These are phyloP conservation scores for Artemia sinica DNA, from an alignment of 2,888 invertebrate species.

Conservation along the genomic window DNA sequence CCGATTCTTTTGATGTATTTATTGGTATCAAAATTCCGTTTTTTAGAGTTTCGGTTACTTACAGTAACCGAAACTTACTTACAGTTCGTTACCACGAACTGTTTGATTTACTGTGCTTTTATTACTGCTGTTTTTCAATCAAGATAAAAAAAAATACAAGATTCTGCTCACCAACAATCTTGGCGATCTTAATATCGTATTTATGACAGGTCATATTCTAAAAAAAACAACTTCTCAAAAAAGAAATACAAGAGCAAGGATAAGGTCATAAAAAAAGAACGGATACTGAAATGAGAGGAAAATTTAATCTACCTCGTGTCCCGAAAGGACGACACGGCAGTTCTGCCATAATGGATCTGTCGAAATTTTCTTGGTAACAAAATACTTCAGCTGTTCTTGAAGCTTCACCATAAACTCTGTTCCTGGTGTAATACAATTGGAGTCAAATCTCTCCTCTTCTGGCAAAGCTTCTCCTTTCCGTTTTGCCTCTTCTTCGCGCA, in stretches of 20 bases:
- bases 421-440: conserved; percentile 95
- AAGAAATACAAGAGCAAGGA: conserved; percentile 30
- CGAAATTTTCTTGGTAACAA: conserved; percentile 57
- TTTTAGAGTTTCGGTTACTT: too few relatives aligned
- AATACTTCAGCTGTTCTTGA: conserved; percentile 67
- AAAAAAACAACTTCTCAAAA: neutral
- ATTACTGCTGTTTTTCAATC: too few relatives aligned
- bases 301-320: conserved; percentile 54
- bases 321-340: conserved; percentile 69
- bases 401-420: conserved; percentile 79
- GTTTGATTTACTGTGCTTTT: too few relatives aligned
- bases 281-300: neutral
- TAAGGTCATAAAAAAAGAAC: conserved; percentile 21
- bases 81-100: too few relatives aligned
- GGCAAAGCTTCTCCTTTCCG: conserved; percentile 62
- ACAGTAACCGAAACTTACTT: too few relatives aligned
- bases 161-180: neutral
- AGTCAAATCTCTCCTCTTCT: conserved; percentile 68
- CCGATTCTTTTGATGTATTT: too few relatives aligned
- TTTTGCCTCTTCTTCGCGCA: conserved; percentile 51
- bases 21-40: too few relatives aligned
- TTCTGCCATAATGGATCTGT: conserved; percentile 72
- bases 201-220: neutral
- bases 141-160: too few relatives aligned
- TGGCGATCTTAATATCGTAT: neutral